Evolutionary conservation across 2,113 vertebrate genomes (phyloP).

Genomic region (Psammodynastes pulverulentus): DNA sequence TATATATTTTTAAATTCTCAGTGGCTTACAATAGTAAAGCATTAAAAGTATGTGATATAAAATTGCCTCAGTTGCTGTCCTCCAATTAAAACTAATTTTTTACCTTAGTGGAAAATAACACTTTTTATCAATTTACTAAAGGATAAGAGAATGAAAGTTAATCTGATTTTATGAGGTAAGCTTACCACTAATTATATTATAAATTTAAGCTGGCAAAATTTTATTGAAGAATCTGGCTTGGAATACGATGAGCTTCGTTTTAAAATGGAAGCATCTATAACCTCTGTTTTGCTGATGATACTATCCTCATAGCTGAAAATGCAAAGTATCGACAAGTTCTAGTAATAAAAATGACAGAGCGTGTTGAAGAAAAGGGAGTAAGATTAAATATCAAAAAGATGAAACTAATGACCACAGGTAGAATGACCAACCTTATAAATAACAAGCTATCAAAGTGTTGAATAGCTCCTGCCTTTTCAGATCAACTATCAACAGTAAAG

Average conservation of each 20-base stretch:
- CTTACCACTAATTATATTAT: neutral
- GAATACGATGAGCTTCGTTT: neutral
- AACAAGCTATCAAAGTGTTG: neutral
- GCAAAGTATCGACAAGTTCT: neutral
- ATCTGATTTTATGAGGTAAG: neutral
- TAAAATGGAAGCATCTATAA: neutral
- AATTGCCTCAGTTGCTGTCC: neutral
- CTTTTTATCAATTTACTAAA: neutral
- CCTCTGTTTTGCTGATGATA: neutral
- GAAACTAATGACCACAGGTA: neutral
- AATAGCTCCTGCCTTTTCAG: neutral
- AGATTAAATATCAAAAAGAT: neutral
- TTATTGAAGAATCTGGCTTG: neutral
- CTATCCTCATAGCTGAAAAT: neutral
- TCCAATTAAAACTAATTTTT: neutral
- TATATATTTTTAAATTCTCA: neutral
- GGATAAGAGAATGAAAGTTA: neutral
- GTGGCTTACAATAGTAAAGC: neutral
- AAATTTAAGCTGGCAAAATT: neutral
- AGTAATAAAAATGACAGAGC: neutral
- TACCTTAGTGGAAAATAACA: neutral
- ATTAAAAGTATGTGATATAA: neutral
- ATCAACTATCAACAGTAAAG: neutral
- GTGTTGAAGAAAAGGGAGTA: neutral
- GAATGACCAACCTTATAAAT: neutral